Base-by-base conservation (phyloP, 2,797 vertebrate genomes). In the Oreonectes daqikongensis region DNA sequence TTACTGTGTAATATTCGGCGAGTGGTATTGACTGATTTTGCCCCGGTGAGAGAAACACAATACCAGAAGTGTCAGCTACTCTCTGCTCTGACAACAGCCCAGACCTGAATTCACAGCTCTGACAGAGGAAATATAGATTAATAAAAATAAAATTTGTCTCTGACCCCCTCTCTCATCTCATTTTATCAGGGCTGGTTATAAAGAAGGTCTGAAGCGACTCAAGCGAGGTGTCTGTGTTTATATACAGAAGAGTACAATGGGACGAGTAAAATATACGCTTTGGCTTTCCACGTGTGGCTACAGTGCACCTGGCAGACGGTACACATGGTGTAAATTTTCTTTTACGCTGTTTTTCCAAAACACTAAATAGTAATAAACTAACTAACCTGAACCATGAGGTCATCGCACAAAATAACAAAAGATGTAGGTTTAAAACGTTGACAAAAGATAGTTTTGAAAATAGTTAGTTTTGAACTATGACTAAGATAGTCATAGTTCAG, bases 61-160 rank as follows among this genome's bases (percentile, higher is more conserved):
- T 69, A 77, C 66, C 66, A 69, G 65, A 77, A 63, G 75, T 42
- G 66, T 77, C 66, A 69, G 55, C 28, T 69, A 20, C 57, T 69
- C 75, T 69, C n/a, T 52, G 44, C 53, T 61, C 74, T 77, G 75
- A 77, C 66, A 77, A 69, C 65, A 69, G 30, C 55, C 20, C 44
- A 50, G 66, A 61, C 66, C 53, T 61, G 44, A 66, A 69, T 66
- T 69, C 52, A 63, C 57, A 61, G 73, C 68, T 61, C 72, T 75
- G 79, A 66, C 78, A 80, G 82, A 79, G 50, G 63, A 68, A 68
- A 61, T 73, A 72, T 61, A 77, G 66, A 77, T 77, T 69, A 61
- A 61, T 69, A 77, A 22, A 76, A 60, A 77, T 52, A 75, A 75
- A 75, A 59, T 68, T 17, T 28, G 10, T 42, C 60, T 26, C 15